Conservation (phyloP, 2,888 invertebrate genomes). For the Acrobasis suavella region DNA sequence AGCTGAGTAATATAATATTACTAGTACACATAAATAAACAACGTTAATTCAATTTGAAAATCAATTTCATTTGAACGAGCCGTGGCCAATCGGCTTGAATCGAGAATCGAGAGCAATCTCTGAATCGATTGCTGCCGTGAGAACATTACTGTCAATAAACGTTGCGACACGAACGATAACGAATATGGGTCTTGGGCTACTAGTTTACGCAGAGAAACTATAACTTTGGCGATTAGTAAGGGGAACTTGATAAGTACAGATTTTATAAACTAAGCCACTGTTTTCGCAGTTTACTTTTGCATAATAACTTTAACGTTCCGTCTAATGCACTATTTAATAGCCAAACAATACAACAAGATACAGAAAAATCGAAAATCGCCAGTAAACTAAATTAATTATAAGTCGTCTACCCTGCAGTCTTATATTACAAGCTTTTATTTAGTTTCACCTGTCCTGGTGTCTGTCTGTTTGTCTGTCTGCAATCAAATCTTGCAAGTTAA, state of each 20-base stretch:
- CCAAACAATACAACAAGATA: no score
- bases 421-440: no score
- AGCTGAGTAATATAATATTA: constrained; percentile 8
- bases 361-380: no score
- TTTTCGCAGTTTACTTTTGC: background rate
- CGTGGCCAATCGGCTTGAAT: constrained; percentile 52
- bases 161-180: constrained; percentile 28
- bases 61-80: constrained; percentile 37
- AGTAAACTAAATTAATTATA: no score
- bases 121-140: constrained; percentile 47
- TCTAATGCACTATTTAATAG: no score
- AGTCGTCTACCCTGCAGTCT: no score
- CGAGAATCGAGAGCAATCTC: constrained; percentile 47
- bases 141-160: constrained; percentile 27
- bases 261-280: background rate
- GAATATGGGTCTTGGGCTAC: constrained; percentile 21
- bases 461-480: no score
- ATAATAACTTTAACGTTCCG: background rate
- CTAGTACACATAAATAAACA: constrained; percentile 18
- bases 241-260: background rate
- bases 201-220: constrained; percentile 12
- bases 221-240: background rate
- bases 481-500: no score
- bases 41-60: constrained; percentile 14
- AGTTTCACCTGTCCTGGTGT: no score